A percentile compares a stretch with the other conserved stretches of the same genome.
Conservation (phyloP, 2,797 vertebrate genomes). For the Labroides dimidiatus region DNA sequence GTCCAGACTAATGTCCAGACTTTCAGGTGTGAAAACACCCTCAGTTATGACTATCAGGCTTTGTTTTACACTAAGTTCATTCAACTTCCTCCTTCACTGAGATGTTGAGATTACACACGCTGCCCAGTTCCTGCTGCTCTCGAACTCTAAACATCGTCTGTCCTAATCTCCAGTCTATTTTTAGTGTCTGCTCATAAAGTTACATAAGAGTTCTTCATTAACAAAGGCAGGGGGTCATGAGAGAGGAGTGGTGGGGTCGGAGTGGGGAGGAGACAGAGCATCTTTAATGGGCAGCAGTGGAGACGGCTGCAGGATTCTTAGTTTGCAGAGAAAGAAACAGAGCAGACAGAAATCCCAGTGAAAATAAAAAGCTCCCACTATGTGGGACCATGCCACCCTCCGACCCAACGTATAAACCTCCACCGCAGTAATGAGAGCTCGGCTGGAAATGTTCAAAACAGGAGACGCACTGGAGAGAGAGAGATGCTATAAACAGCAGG, state of each 20-base stretch:
- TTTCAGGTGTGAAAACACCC: too few relatives aligned
- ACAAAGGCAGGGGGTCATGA: conserved; percentile 70
- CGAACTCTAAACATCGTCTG: conserved; percentile 61
- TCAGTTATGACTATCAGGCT: conserved; percentile 7
- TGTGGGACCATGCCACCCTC: conserved; percentile 39
- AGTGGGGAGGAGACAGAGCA: conserved; percentile 40
- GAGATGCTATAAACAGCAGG: conserved; percentile 55
- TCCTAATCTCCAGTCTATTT: conserved; percentile 68
- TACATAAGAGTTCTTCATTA: conserved; percentile 69
- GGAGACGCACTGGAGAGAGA: conserved; percentile 36
- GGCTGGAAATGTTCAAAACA: conserved; percentile 56
- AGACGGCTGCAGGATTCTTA: conserved; percentile 29
- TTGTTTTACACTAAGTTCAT: conserved; percentile 23
- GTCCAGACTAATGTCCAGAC: too few relatives aligned
- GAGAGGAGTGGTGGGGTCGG: conserved; percentile 48
- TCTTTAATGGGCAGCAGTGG: conserved; percentile 57
- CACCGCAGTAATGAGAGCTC: conserved; percentile 65
- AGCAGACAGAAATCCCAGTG: conserved; percentile 58
- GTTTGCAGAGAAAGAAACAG: conserved; percentile 55
- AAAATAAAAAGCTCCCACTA: conserved; percentile 54
- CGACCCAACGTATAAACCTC: conserved; percentile 62
- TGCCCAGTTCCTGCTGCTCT: conserved; percentile 53
- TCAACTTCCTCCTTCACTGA: conserved; percentile 34
- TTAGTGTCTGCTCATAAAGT: conserved; percentile 61
- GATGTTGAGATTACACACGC: conserved; percentile 51